phyloP scores from a whole-genome alignment of 2,888 invertebrate species.

The Epinotia nisella region DNA sequence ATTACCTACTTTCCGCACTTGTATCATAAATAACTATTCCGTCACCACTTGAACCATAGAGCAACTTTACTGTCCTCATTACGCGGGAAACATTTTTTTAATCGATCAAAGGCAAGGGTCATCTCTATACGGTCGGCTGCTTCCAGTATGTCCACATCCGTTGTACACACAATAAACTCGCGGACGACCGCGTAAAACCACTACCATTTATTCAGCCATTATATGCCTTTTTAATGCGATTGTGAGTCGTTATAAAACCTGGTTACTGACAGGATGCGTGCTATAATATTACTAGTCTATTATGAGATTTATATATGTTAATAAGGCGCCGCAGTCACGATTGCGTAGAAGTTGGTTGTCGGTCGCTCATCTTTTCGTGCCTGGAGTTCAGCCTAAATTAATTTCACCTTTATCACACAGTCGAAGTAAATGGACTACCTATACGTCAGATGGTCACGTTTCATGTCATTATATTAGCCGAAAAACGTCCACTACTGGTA shows the following conservation, averaged over 20 bases:
- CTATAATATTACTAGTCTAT: constrained; percentile 53
- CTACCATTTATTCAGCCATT: constrained; percentile 68
- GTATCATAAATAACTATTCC: too few relatives aligned
- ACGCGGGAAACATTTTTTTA: constrained; percentile 37
- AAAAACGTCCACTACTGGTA: too few relatives aligned
- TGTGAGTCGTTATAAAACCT: constrained; percentile 60
- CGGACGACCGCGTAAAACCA: constrained; percentile 63
- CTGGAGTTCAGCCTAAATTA: too few relatives aligned
- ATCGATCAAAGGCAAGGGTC: constrained; percentile 46
- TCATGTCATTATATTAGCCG: too few relatives aligned
- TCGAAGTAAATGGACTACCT: too few relatives aligned
- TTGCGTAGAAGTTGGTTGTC: neutral
- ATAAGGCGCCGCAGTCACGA: neutral
- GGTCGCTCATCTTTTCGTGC: too few relatives aligned
- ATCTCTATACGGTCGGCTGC: constrained; percentile 55
- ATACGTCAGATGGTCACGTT: too few relatives aligned
- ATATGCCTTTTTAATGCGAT: constrained; percentile 76
- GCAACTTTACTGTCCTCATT: constrained; percentile 30
- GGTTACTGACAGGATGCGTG: constrained; percentile 62
- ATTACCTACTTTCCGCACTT: too few relatives aligned
- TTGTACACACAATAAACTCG: constrained; percentile 61
- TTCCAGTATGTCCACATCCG: constrained; percentile 60
- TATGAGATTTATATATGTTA: neutral
- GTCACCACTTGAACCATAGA: constrained; percentile 5
- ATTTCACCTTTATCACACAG: too few relatives aligned